A percentile compares a stretch with the other conserved stretches of the same genome.
Evolutionary conservation across 2,113 vertebrate genomes (phyloP).

Genomic region (Hucho hucho): DNA sequence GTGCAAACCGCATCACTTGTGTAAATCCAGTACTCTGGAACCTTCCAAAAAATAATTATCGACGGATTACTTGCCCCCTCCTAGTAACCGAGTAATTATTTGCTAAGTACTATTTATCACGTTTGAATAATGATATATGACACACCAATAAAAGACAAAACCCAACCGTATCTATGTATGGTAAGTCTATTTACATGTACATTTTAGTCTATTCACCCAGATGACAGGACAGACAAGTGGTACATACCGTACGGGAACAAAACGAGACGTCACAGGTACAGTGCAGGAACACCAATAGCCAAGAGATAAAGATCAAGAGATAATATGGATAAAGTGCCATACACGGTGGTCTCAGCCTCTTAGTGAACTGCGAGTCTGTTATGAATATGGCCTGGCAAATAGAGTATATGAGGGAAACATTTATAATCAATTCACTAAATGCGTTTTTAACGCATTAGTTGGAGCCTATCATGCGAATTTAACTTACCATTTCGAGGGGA

Average conservation of each 20-base stretch:
- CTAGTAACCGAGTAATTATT: background rate
- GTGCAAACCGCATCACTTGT: background rate
- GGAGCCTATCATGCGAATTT: background rate
- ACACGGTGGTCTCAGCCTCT: background rate
- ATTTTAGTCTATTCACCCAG: background rate
- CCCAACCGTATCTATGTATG: background rate
- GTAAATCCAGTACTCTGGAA: background rate
- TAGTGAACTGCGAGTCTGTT: no score
- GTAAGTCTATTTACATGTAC: background rate
- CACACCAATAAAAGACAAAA: background rate
- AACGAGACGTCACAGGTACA: background rate
- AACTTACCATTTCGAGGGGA: background rate
- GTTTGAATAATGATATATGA: conserved; percentile 2
- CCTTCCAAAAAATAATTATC: background rate
- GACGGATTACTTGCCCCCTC: background rate
- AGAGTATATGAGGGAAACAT: no score
- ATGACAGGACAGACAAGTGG: background rate
- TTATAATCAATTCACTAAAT: no score
- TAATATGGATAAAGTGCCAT: background rate
- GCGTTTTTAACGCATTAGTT: background rate
- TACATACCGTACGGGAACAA: conserved; percentile 17
- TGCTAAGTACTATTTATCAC: background rate
- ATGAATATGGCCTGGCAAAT: no score
- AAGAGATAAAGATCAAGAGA: background rate
- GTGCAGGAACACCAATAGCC: background rate